Base-by-base conservation (phyloP, 2,113 vertebrate species). In the Silurus glanis region DNA sequence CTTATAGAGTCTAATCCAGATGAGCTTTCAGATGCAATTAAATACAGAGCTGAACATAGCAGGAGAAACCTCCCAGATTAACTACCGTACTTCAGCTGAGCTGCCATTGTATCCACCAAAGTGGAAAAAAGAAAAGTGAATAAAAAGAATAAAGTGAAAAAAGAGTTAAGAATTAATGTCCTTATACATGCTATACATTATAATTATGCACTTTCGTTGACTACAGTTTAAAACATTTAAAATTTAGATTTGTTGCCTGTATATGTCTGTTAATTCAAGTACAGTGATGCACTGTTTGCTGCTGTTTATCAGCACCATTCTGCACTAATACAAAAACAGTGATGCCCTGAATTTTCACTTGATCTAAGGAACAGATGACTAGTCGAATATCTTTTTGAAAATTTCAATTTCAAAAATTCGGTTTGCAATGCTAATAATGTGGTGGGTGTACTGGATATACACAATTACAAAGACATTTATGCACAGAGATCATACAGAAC, bases 391-490 rank as follows among this genome's bases (percentile, higher is more conserved):
- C 0, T 51, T 74, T 74, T 74, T 23, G 4, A 58, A 37, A 37
- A 89, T 91, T 91, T 83, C 87, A 91, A 89, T 90, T 90, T 89
- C 4, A 91, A 88, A 71, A 83, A 89, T 92, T 92, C 87, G 90
- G 88, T 93, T 89, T 90, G 85, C 61, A 86, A 90, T 93, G 91
- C 85, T 91, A 89, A 93, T 92, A 6, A 89, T 2, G 47, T 87
- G 72, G 87, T 84, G 90, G 89, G 90, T 82, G 90, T 86, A 79
- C 84, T 47, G n/a, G 66, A 84, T 89, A 64, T 83, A 49, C 67
- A 47, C 12, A 12, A 37, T 53, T 88, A 89, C 74, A 74, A 64
- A 83, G 72, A 84, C 13, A 49, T 62, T 64, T 58, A 53, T 59
- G 81, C 74, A 62, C 69, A 86, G 81, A 28, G 55, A 82, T 61